Conservation (phyloP, 2,888 invertebrate species). For the Sialis fuliginosa region DNA sequence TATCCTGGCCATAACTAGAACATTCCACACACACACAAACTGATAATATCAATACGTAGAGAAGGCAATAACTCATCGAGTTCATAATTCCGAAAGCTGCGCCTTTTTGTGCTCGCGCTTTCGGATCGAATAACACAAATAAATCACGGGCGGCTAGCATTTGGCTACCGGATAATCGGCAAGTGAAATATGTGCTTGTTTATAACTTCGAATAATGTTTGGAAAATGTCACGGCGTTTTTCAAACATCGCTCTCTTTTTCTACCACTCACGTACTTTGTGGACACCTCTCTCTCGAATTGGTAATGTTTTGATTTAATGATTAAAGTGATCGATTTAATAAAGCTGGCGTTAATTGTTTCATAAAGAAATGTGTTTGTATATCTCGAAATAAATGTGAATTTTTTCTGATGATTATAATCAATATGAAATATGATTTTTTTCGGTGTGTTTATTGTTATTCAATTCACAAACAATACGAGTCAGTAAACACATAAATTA, state of each 20-base stretch:
- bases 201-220: constrained; percentile 4
- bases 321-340: no score
- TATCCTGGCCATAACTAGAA: neutral
- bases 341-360: no score
- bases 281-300: no score
- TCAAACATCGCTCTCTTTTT: neutral
- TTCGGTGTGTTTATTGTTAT: no score
- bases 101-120: constrained; percentile 1
- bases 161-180: constrained; percentile 2
- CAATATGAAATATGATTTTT: no score
- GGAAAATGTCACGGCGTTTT: constrained; percentile 3
- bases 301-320: no score
- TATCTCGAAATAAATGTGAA: no score
- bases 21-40: neutral
- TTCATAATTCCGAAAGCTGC: constrained; percentile 1
- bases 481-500: no score
- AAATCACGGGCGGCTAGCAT: neutral
- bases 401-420: no score
- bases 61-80: neutral
- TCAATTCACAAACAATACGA: no score
- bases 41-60: neutral
- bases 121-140: constrained; percentile 1
- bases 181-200: constrained; percentile 4
- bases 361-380: no score
- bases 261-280: no score